Evolutionary conservation across 2,797 vertebrate genomes (phyloP).

Genomic region (Cirrhinus mrigala): DNA sequence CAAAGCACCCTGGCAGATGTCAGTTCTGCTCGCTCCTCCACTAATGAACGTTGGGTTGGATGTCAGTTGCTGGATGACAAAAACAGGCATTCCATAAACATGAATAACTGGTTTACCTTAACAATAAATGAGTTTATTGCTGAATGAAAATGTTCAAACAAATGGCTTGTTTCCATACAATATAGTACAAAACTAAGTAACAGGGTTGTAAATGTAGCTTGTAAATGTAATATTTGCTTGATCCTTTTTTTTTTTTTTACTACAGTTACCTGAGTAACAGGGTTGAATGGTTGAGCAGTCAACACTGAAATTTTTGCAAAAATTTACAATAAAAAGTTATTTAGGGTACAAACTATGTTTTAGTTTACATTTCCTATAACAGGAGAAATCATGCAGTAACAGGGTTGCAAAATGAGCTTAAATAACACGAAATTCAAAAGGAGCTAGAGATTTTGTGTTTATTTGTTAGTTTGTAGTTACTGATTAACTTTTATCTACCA

Average conservation of each 20-base stretch:
- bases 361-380: neutral
- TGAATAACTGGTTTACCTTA: neutral
- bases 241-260: neutral
- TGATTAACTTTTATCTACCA: neutral
- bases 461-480: neutral
- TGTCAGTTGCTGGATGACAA: constrained; percentile 81
- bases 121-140: neutral
- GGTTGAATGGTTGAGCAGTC: neutral
- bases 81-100: constrained; percentile 25
- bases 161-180: neutral
- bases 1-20: constrained; percentile 90
- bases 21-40: constrained; percentile 82
- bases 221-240: neutral
- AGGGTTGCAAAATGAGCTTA: neutral
- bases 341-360: neutral
- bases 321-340: neutral
- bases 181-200: neutral
- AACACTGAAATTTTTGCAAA: neutral
- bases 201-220: neutral
- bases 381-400: neutral
- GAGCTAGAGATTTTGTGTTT: too few species aligned
- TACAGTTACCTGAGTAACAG: neutral
- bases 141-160: neutral
- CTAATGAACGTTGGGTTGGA: constrained; percentile 81
- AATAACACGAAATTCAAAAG: neutral